Conservation (phyloP, 2,888 invertebrate species). For the Trachelus troglodyta region DNA sequence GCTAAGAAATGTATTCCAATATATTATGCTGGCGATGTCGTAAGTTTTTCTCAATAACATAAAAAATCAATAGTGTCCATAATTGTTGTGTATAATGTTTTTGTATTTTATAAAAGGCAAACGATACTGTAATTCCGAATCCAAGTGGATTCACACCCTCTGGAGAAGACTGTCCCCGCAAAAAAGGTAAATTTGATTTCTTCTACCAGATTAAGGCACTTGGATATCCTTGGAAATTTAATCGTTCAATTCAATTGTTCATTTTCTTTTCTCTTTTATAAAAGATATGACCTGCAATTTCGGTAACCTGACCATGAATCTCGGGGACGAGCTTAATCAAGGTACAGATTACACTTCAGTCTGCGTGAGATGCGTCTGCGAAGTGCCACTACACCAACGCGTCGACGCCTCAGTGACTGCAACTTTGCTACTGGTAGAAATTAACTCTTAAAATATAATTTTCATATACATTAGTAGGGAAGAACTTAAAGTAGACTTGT, state of each 20-base stretch:
- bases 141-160: background rate
- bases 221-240: background rate
- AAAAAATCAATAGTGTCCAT: background rate
- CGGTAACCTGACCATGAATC: conserved; percentile 43
- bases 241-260: background rate
- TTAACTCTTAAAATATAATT: background rate
- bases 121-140: conserved; percentile 27
- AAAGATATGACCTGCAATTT: conserved; percentile 38
- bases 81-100: background rate
- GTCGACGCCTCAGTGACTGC: conserved; percentile 37
- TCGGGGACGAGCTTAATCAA: conserved; percentile 47
- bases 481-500: background rate
- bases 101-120: conserved; percentile 22
- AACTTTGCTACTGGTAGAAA: conserved; percentile 25
- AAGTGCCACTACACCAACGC: conserved; percentile 50
- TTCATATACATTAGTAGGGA: background rate
- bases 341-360: conserved; percentile 35
- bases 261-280: conserved; percentile 4
- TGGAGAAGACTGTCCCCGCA: background rate
- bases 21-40: conserved; percentile 48
- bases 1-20: conserved; percentile 45
- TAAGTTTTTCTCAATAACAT: conserved; percentile 35
- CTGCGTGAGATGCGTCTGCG: conserved; percentile 51
- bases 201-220: background rate
- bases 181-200: background rate